Evolutionary conservation across 37 sponge, comb jelly and placozoan species (phyloP), one percentile per base, ranked within the genome.

Genomic region (Tethya wilhelma): DNA sequence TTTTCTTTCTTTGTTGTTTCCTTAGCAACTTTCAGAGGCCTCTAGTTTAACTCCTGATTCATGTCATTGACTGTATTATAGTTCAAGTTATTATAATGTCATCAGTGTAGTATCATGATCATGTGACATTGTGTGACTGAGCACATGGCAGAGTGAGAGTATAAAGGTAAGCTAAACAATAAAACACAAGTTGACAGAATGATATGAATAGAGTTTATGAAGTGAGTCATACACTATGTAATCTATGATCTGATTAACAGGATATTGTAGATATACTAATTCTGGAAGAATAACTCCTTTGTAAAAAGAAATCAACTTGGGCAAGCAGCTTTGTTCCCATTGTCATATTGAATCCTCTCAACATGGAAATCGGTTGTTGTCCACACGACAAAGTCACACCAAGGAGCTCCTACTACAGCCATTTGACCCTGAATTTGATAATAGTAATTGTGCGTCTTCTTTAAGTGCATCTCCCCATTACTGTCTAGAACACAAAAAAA

Each of bases 1-100:
- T 88, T n/a, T 77, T 77, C 41, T 89, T 63, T 64, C 59, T 89
- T 38, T 89, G 89, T 89, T 30, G 58, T 55, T 22, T 77, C 20
- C 43, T 82, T 29, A 74, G 77, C 39, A 87, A 87, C 49, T 87
- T 87, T 53, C 71, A 68, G 29, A 70, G 69, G 28, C 59, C 81
- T 29, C 32, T 49, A 19, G 53, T 49, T 49, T 86, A 31, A 55
- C 4, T 37, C 7, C 11, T 67, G 38, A 67, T 6, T 60, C 22
- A n/a, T 26, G 22, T n/a, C 11, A n/a, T 12, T 60, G 7, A 12
- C 28, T 60, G 28, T n/a, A 12, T 25, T 23, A n/a, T 60, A 8
- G 7, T 8, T n/a, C 22, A 60, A 7, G 7, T 25, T 6, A 12
- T 26, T 6, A n/a, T 7, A n/a, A 25, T 60, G 22, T 7, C 22